Evolutionary conservation across 2,888 invertebrate species (phyloP).

Genomic region (Drosophila neoperkinsi): DNA sequence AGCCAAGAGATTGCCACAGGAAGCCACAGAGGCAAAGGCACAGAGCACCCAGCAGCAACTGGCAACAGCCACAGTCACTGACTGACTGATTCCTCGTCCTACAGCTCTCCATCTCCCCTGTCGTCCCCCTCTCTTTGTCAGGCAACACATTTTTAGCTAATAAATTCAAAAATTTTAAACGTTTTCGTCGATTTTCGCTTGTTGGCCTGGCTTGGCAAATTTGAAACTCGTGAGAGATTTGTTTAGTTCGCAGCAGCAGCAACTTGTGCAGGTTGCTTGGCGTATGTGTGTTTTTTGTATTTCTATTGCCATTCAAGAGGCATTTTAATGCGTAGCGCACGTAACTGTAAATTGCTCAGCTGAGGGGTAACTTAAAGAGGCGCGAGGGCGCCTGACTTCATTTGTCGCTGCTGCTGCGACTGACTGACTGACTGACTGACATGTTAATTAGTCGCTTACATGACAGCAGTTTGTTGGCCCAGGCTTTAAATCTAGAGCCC

Average conservation of each 20-base stretch:
- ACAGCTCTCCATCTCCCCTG: background rate
- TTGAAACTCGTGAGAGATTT: conserved; percentile 82
- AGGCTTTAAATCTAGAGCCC: conserved; percentile 48
- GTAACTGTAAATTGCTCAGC: conserved; percentile 28
- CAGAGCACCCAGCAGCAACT: conserved; percentile 27
- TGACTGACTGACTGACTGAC: conserved; percentile 67
- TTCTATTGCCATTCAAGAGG: conserved; percentile 37
- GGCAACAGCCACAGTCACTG: conserved; percentile 32
- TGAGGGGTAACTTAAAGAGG: conserved; percentile 9
- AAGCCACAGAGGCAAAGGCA: conserved; percentile 39
- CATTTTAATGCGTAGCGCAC: conserved; percentile 40
- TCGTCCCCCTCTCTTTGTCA: conserved; percentile 2
- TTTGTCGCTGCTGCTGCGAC: conserved; percentile 19
- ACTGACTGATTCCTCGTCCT: conserved; percentile 30
- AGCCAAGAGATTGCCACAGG: conserved; percentile 70
- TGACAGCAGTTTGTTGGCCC: conserved; percentile 79
- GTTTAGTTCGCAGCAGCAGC: conserved; percentile 47
- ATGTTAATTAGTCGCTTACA: conserved; percentile 83
- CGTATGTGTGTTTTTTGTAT: conserved; percentile 16
- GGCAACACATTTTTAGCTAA: conserved; percentile 68
- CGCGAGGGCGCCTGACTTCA: conserved; percentile 10
- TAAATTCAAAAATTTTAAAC: conserved; percentile 80
- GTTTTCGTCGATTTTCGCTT: conserved; percentile 63
- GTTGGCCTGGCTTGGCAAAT: conserved; percentile 66
- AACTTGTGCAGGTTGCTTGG: conserved; percentile 40